These are phyloP conservation scores for Apodemia mormo DNA, from an alignment of 2,888 invertebrate genomes.

Conservation along the genomic window DNA sequence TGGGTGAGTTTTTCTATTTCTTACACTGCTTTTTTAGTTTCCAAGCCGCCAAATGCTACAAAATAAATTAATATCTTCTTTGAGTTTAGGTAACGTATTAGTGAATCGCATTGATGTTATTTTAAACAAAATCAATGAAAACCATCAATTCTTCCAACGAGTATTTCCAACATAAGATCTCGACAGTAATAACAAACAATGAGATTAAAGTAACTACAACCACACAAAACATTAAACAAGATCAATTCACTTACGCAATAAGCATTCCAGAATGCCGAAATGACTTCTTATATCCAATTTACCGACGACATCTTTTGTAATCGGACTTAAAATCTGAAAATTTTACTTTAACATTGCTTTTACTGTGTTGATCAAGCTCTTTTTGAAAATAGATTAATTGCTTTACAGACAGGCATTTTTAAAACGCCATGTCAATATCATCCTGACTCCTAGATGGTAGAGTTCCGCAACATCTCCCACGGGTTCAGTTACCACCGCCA, in stretches of 20 bases:
- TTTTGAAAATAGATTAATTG: too few species aligned
- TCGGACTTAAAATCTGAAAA: constrained; percentile 54
- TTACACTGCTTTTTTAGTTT: too few species aligned
- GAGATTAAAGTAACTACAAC: not conserved
- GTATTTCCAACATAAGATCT: not conserved
- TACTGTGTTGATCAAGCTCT: too few species aligned
- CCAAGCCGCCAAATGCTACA: too few species aligned
- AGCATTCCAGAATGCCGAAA: constrained; percentile 61
- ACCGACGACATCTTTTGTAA: constrained; percentile 45
- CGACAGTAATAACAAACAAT: not conserved
- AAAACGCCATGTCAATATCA: too few species aligned
- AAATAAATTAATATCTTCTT: too few species aligned
- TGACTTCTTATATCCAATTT: constrained; percentile 46
- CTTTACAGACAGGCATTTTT: too few species aligned
- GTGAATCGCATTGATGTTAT: not conserved
- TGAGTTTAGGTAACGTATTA: too few species aligned
- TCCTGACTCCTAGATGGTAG: too few species aligned
- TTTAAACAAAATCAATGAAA: not conserved
- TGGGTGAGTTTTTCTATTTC: too few species aligned
- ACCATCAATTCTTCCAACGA: not conserved
- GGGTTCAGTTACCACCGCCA: too few species aligned
- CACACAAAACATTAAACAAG: not conserved
- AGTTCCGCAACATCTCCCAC: too few species aligned
- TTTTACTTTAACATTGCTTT: not conserved
- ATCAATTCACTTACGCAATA: constrained; percentile 54